Conservation (phyloP, 2,797 vertebrate species). For the Capromys pilorides region DNA sequence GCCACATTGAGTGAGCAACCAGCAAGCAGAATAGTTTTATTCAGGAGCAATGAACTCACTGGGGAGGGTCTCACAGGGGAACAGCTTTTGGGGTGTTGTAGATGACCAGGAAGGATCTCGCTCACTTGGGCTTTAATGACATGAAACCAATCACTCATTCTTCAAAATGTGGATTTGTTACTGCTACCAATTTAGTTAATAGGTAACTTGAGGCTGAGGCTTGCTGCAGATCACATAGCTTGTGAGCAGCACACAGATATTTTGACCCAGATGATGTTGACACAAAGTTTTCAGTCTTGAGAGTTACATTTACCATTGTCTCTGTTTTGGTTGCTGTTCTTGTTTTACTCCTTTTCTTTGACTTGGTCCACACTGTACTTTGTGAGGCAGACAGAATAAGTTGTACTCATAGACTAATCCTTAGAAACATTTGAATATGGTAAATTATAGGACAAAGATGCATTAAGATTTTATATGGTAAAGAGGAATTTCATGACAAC, state of each 20-base stretch:
- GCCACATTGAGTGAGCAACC: no score
- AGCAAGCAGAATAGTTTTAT: no score
- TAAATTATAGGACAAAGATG: not conserved
- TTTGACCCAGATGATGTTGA: not conserved
- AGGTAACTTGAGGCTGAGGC: not conserved
- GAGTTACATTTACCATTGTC: not conserved
- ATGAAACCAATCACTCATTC: not conserved
- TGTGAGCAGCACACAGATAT: not conserved
- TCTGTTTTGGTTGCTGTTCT: not conserved
- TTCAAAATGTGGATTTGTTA: not conserved
- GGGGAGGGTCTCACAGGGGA: no score
- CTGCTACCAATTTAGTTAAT: not conserved
- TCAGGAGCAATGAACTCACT: no score
- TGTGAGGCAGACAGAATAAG: not conserved
- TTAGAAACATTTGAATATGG: not conserved
- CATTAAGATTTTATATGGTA: not conserved
- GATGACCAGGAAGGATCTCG: no score
- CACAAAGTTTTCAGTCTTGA: not conserved
- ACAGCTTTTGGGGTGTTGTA: no score
- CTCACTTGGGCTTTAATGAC: no score
- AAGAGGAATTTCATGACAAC: not conserved
- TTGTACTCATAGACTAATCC: not conserved
- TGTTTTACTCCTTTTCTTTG: not conserved
- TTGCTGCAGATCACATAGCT: not conserved
- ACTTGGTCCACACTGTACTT: not conserved